phyloP scores from a whole-genome alignment of 2,113 vertebrate species.

The Nycticryphes semicollaris region DNA sequence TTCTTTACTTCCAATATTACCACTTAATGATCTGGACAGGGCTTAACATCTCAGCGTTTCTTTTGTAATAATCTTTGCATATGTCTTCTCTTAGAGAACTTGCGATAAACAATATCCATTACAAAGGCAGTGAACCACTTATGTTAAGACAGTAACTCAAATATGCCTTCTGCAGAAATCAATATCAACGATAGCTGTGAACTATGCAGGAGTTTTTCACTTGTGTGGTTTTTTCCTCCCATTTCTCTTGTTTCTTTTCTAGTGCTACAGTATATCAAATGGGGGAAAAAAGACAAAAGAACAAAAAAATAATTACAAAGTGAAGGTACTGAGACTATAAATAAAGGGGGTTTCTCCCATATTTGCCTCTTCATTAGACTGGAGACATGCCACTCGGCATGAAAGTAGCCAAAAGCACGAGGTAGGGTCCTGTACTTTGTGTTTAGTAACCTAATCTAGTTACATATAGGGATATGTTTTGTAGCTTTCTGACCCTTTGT shows the following conservation, averaged over 20 bases:
- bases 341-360: not conserved
- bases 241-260: not conserved
- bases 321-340: not conserved
- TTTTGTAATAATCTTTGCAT: not conserved
- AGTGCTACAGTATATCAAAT: not conserved
- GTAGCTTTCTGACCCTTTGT: not conserved
- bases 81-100: not conserved
- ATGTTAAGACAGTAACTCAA: not conserved
- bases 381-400: not conserved
- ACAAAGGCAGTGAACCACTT: not conserved
- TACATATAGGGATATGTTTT: not conserved
- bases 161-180: not conserved
- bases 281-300: accelerated
- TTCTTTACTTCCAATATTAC: not conserved
- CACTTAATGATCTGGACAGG: not conserved
- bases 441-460: not conserved
- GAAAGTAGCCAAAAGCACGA: not conserved
- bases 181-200: not conserved
- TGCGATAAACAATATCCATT: not conserved
- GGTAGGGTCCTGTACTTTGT: not conserved
- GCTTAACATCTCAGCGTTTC: not conserved
- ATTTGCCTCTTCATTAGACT: not conserved
- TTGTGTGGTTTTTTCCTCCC: not conserved
- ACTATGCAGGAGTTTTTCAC: accelerated
- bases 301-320: not conserved